phyloP scores from a whole-genome alignment of 1,140 invertebrate species.

The Pinna nobilis region DNA sequence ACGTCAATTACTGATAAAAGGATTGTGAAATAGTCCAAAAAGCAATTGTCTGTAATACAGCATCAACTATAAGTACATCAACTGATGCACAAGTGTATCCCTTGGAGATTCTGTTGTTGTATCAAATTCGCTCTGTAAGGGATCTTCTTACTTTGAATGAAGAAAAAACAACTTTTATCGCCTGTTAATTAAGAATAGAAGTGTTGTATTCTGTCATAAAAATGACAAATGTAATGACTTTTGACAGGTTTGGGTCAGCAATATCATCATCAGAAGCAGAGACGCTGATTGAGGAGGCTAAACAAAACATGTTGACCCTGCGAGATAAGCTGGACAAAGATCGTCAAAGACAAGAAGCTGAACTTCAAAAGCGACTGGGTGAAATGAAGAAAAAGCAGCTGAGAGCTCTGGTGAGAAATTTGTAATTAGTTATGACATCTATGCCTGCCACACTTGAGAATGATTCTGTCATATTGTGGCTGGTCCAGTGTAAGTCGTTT shows the following conservation, averaged over 20 bases:
- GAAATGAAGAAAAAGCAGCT: conserved; percentile 53
- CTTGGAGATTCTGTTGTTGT: not conserved
- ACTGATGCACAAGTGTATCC: not conserved
- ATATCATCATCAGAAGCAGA: conserved; percentile 53
- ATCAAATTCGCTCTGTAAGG: not conserved
- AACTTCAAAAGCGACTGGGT: conserved; percentile 64
- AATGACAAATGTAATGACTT: not conserved
- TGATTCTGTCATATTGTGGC: too few species aligned
- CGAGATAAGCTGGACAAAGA: conserved; percentile 65
- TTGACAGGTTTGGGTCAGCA: conserved; percentile 41
- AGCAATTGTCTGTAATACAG: too few species aligned
- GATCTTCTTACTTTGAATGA: too few species aligned
- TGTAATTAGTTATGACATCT: too few species aligned
- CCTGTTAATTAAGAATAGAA: too few species aligned
- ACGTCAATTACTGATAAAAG: not conserved
- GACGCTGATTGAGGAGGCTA: conserved; percentile 56
- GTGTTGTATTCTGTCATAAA: too few species aligned
- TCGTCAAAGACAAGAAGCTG: conserved; percentile 54
- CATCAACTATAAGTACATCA: too few species aligned
- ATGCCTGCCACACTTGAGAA: too few species aligned
- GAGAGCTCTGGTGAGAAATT: not conserved
- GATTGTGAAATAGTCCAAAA: not conserved
- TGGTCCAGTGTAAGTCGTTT: too few species aligned
- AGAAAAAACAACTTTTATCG: too few species aligned
- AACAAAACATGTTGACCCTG: conserved; percentile 56